Percentiles rank a stretch among this genome's conserved stretches.
These are phyloP conservation scores for Grammomys surdaster DNA, from an alignment of 2,113 vertebrate species.

Conservation along the genomic window DNA sequence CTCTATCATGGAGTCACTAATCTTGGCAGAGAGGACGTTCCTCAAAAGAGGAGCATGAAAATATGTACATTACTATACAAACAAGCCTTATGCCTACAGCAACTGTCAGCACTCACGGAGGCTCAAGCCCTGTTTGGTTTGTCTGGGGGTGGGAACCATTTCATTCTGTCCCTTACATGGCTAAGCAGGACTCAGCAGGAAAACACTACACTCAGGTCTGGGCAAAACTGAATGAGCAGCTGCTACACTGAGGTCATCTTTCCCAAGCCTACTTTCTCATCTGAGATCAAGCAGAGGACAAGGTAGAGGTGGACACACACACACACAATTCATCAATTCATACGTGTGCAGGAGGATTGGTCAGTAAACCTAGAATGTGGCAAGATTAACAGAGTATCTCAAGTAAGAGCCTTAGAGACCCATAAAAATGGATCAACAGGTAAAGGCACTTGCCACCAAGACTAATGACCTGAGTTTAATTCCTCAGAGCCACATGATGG, in stretches of 20 bases:
- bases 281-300: not conserved
- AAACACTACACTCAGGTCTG: not conserved
- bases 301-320: not conserved
- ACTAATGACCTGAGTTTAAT: not conserved
- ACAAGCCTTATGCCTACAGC: no score
- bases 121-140: no score
- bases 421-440: not conserved
- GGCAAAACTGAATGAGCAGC: not conserved
- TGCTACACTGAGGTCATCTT: not conserved
- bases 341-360: not conserved
- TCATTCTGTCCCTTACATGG: no score
- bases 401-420: not conserved
- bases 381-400: not conserved
- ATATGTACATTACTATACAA: no score
- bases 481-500: not conserved
- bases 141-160: no score
- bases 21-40: no score
- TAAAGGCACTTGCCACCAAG: not conserved
- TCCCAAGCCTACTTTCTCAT: not conserved
- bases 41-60: no score
- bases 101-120: no score
- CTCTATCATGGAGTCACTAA: no score
- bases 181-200: no score
- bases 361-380: not conserved
- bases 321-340: not conserved